These are phyloP conservation scores for Geotrupes spiniger DNA, from an alignment of 2,888 invertebrate genomes.

Conservation along the genomic window DNA sequence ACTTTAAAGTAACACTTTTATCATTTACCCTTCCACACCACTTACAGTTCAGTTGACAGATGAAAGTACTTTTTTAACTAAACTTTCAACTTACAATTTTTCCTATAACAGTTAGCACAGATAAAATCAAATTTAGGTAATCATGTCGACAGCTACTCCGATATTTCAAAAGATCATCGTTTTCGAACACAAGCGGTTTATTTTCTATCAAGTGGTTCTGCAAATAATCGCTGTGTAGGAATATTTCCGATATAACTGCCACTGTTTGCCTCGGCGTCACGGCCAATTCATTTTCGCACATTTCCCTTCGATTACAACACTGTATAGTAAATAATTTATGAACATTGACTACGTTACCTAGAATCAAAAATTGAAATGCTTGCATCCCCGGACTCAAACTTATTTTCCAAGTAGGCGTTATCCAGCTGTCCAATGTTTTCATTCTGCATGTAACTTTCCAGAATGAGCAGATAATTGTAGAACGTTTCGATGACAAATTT, in stretches of 20 bases:
- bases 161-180: conserved; percentile 3
- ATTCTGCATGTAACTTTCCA: conserved; percentile 30
- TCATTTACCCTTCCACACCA: too few species aligned
- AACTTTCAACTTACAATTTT: conserved; percentile 37
- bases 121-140: conserved; percentile 17
- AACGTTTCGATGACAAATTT: conserved; percentile 34
- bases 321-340: conserved; percentile 1
- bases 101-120: conserved; percentile 28
- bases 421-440: conserved; percentile 36
- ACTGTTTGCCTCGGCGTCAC: conserved; percentile 35
- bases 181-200: conserved; percentile 12
- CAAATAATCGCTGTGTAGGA: conserved; percentile 32
- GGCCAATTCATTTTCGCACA: conserved; percentile 35
- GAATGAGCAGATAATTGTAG: conserved; percentile 31
- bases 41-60: too few species aligned
- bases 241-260: conserved; percentile 33
- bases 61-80: too few species aligned
- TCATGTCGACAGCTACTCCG: conserved; percentile 6
- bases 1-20: too few species aligned
- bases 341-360: not conserved
- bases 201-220: conserved; percentile 24
- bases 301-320: conserved; percentile 14
- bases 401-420: conserved; percentile 30
- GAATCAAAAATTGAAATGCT: conserved; percentile 16
- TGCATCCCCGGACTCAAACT: conserved; percentile 5